Evolutionary conservation across 2,113 vertebrate genomes (phyloP).

Genomic region (Argyrosomus japonicus): DNA sequence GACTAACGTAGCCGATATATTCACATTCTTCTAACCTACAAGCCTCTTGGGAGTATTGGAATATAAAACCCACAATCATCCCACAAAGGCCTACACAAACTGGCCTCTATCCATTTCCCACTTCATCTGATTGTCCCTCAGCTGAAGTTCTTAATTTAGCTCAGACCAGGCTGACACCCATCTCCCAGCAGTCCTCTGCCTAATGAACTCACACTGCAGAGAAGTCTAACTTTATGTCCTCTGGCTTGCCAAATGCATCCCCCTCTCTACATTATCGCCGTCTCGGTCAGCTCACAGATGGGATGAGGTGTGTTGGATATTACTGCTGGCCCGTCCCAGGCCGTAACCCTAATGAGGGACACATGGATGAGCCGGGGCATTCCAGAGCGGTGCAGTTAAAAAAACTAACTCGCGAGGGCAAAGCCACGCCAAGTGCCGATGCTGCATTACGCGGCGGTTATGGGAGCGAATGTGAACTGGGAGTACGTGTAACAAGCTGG

Average conservation of each 20-base stretch:
- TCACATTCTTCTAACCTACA: background rate
- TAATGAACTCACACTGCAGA: conserved; percentile 72
- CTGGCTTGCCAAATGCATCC: conserved; percentile 67
- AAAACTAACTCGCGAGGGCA: conserved; percentile 28
- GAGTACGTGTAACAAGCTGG: conserved; percentile 74
- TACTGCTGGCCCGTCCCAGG: conserved; percentile 55
- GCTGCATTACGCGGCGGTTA: conserved; percentile 60
- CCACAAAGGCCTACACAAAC: background rate
- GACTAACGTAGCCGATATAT: conserved; percentile 11
- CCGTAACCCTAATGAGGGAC: conserved; percentile 73
- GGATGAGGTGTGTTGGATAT: conserved; percentile 68
- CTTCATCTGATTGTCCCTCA: conserved; percentile 36
- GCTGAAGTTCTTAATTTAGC: conserved; percentile 60
- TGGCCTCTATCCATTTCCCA: conserved; percentile 40
- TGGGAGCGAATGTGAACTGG: conserved; percentile 56
- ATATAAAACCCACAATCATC: conserved; percentile 31
- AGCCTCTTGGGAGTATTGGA: background rate
- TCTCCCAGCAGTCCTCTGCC: conserved; percentile 60
- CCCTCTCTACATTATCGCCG: conserved; percentile 62
- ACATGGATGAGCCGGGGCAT: conserved; percentile 63
- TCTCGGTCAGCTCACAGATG: conserved; percentile 66
- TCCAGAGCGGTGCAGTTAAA: conserved; percentile 52
- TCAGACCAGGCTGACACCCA: conserved; percentile 35
- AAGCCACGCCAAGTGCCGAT: conserved; percentile 53
- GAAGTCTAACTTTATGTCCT: conserved; percentile 61